These are phyloP conservation scores for Pangasius macronema DNA, from an alignment of 2,797 vertebrate genomes.

Conservation along the genomic window DNA sequence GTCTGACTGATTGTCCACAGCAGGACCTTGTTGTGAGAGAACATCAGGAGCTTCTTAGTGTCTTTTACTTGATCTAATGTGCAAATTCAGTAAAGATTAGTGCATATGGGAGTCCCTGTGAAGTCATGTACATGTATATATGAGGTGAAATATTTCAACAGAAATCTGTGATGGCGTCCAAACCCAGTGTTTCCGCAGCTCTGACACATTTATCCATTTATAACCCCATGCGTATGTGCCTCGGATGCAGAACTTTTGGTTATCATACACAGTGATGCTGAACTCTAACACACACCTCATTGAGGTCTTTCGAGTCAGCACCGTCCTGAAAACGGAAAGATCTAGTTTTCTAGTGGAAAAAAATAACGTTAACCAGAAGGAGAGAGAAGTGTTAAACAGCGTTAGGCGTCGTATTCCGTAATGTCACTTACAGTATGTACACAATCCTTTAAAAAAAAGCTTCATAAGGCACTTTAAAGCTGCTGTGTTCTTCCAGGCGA, in stretches of 20 bases:
- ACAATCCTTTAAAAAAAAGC: slow-evolving; percentile 15
- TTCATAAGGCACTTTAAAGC: slow-evolving; percentile 10
- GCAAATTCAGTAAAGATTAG: not conserved
- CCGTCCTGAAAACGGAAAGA: not conserved
- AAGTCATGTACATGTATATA: not conserved
- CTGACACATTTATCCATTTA: not conserved
- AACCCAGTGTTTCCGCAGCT: not conserved
- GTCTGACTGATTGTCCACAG: not conserved
- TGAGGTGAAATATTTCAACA: not conserved
- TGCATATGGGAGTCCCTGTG: not conserved
- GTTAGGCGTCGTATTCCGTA: not conserved
- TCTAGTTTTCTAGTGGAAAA: not conserved
- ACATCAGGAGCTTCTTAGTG: not conserved
- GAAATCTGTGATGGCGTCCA: not conserved
- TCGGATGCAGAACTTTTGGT: not conserved
- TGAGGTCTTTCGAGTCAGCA: not conserved
- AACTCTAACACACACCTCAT: not conserved
- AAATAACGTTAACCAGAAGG: not conserved
- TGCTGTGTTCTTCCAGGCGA: not conserved
- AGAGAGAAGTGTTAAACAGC: not conserved
- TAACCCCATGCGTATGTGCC: not conserved
- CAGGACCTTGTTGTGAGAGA: not conserved
- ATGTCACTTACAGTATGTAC: slow-evolving; percentile 32
- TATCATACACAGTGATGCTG: not conserved
- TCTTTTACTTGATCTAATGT: not conserved